phyloP scores from a whole-genome alignment of 2,113 vertebrate genomes.

The Carassius auratus region DNA sequence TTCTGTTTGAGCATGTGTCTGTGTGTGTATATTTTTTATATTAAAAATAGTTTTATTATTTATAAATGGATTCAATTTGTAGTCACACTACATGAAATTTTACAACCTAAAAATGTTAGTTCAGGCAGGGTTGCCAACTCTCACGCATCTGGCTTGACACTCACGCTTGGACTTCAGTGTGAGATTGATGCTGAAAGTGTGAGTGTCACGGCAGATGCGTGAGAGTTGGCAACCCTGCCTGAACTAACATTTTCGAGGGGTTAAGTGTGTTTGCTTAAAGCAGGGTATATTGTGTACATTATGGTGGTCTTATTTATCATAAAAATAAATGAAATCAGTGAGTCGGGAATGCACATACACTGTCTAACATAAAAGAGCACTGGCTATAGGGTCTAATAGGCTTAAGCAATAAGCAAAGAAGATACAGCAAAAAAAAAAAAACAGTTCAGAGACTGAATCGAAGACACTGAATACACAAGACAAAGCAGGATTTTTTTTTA shows the following conservation, averaged over 20 bases:
- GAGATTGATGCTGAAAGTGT: no score
- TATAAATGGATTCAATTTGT: no score
- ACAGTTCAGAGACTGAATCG: slow-evolving; percentile 24
- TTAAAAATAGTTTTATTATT: no score
- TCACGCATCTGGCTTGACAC: no score
- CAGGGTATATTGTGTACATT: not conserved
- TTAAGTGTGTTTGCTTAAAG: not conserved
- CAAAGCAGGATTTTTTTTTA: slow-evolving; percentile 34
- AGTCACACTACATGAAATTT: not conserved
- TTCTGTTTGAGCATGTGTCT: no score
- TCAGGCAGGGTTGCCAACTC: no score
- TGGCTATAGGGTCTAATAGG: not conserved
- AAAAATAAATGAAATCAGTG: not conserved
- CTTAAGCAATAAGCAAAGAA: not conserved
- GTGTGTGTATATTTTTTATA: no score
- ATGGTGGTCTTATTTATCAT: slow-evolving; percentile 1
- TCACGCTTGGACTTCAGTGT: no score
- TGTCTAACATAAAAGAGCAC: not conserved
- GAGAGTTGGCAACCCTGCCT: no score
- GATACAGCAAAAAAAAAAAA: slow-evolving; percentile 15
- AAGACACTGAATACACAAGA: slow-evolving; percentile 1
- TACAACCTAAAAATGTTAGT: no score
- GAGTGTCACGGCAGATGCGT: no score
- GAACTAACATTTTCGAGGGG: no score
- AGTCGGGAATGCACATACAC: not conserved